Evolutionary conservation across 2,888 invertebrate species (phyloP), one percentile per base, ranked within the genome.

Genomic region (Andrena dorsata): DNA sequence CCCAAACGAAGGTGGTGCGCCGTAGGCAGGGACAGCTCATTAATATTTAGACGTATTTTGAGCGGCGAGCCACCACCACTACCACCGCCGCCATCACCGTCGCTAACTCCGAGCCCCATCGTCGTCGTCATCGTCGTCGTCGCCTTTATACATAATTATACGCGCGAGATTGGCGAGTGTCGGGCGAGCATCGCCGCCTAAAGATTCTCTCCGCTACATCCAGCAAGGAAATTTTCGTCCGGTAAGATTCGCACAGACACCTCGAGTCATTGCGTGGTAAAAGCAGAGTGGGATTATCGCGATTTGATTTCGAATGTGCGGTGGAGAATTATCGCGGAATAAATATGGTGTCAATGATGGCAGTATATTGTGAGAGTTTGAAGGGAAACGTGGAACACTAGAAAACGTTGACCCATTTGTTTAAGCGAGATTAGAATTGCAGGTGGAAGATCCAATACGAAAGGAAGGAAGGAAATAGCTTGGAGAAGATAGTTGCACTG

Each of bases 41-140:
- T 93, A 93, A 93, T 93, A 93, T 93, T 93, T 93, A 93, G 93
- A 93, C 93, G 92, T 92, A 93, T 93, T 93, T 92, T 90, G 91
- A 92, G 87, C 90, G 89, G 88, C 89, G 88, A 87, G 80, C 87
- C 87, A 84, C 85, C 82, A 86, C 86, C 89, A 84, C 85, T 82
- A 86, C 86, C 89, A 87, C 81, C 84, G 77, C 49, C 85, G 58
- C 66, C 86, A 82, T 74, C 78, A 76, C 72, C 80, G 41, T 68
- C 76, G 66, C 81, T 79, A 81, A 73, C 89, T 70, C 84, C 81
- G 65, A 41, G 79, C 84, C 83, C 82, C 84, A 82, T 86, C 89
- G 85, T 68, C 84, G 82, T 84, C 81, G 73, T 86, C 88, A 84
- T 86, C 90, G 90, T 82, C 75, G 71, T 85, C 88, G 88, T 85